Base-by-base conservation (phyloP, 1,140 invertebrate species). In the Conus betulinus region DNA sequence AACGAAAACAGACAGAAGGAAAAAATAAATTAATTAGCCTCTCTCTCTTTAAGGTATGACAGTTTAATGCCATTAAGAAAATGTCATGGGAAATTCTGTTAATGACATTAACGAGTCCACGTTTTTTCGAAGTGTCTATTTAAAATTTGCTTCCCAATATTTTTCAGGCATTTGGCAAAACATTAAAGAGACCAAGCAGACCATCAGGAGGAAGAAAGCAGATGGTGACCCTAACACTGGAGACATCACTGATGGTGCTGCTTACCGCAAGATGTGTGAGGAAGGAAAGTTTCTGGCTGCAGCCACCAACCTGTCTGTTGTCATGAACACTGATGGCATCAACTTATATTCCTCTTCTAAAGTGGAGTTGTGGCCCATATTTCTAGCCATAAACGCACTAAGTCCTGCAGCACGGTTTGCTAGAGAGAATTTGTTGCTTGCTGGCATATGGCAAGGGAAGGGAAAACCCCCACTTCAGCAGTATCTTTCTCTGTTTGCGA, bases 261-360 rank as follows among this genome's bases (percentile, higher is more conserved):
- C 23, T 17, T 90, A 91, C 67, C 60, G 55, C 87, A 67, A 83
- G 78, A 63, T 39, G 39, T 39, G 52, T 55, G 82, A 20, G 83
- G 60, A 87, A 85, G 52, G 76, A n/a, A 57, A 17, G 52, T 86
- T 71, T 79, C 60, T 86, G 52, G 25, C 78, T 27, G 1, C 55
- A 11, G 67, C 74, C 51, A 27, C 23, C 23, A 67, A 85, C 52
- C 60, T 89, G 13, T 88, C 85, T 71, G 89, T 83, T 71, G 78
- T 90, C 20, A 63, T 92, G 17, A 90, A 90, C n/a, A 92, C 91
- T 63, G 89, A 91, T 90, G 88, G 90, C 20, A 79, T 92, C 23
- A 89, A 87, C 85, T 78, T 91, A 87, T 84, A 87, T 84, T 55
- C 11, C 17, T 90, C 89, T 23, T 90, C 88, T 67, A 90, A 90